Base-by-base conservation (phyloP, 53 echinoderm and acorn worm species). In the Temnopleurus reevesii region DNA sequence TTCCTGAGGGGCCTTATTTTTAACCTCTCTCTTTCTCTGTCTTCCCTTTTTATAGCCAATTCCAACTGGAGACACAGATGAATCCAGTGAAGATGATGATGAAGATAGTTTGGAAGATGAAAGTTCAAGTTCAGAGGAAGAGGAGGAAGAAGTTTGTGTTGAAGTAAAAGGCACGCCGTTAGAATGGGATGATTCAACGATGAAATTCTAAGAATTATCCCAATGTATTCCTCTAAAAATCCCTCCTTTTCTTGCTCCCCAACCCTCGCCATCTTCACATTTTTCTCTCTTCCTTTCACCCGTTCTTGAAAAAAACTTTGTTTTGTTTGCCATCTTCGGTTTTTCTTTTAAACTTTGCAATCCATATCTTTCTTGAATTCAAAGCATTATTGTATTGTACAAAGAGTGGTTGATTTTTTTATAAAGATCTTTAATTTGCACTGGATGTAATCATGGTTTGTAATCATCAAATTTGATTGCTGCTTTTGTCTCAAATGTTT, bases 121-220 rank as follows among this genome's bases (percentile, higher is more conserved):
- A 33, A 81, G 88, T 33, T 86, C 77, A 24, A 93, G 89, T 46
- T 84, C 86, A 55, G 79, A 76, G 9, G 90, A 83, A 59, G 89
- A 91, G 46, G 91, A 89, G 29, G 89, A 89, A 64, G 77, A 89
- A 46, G 84, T 89, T 12, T 71, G 89, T 45, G 96, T 96, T n/a
- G 96, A 96, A 76, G 92, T 94, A 33, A 99, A 99, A 94, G 99
- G 95, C 55, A 92, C 95, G 15, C 96, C 94, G 31, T 87, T 99
- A 28, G 99, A 99, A 51, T 99, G 99, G 99, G 99, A 99, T 53
- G 99, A 99, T 83, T 94, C 96, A 8, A 96, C 93, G 23, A 92
- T 98, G 80, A 94, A 92, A 84, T 93, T 94, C 84, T 96, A 82
- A 94, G 63, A 84, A 12, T 15, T 6, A 85, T 44, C 58, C 49